Percentiles rank a stretch among this genome's conserved stretches.
These are phyloP conservation scores for Iguana delicatissima DNA, from an alignment of 2,797 vertebrate genomes.

Conservation along the genomic window DNA sequence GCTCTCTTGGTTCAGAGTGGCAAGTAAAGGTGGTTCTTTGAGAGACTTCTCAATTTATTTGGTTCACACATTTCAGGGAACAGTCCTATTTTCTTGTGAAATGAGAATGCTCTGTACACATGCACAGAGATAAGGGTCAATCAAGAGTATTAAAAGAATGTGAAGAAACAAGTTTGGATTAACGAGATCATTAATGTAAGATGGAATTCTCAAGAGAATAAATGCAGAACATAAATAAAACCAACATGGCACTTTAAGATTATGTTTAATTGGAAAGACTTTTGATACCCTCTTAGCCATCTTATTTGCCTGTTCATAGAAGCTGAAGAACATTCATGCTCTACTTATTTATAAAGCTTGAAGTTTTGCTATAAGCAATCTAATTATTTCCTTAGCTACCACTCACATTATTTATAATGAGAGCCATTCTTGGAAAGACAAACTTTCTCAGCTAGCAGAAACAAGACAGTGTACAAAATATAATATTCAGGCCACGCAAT, in stretches of 20 bases:
- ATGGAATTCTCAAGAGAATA: neutral
- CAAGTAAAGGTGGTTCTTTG: neutral
- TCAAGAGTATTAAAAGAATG: neutral
- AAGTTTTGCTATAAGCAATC: slow-evolving; percentile 49
- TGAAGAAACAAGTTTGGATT: neutral
- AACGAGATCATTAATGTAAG: neutral
- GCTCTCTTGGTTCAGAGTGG: neutral
- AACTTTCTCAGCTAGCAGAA: slow-evolving; percentile 47
- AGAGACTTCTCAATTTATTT: neutral
- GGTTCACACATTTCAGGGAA: neutral
- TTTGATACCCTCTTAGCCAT: slow-evolving; percentile 19
- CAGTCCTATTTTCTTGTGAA: neutral
- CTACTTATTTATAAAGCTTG: slow-evolving; percentile 29
- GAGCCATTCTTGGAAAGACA: slow-evolving; percentile 63
- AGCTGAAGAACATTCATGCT: slow-evolving; percentile 54
- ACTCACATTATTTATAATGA: slow-evolving; percentile 58
- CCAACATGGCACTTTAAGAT: slow-evolving; percentile 28
- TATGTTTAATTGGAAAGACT: slow-evolving; percentile 34
- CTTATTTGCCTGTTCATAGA: slow-evolving; percentile 9
- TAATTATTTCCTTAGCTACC: slow-evolving; percentile 64
- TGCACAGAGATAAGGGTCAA: neutral
- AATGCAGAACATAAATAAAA: slow-evolving; percentile 33
- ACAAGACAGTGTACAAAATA: slow-evolving; percentile 38
- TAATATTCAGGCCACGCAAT: neutral
- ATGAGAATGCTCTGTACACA: neutral